Conservation (phyloP, 2,797 vertebrate species). For the Columba guinea region DNA sequence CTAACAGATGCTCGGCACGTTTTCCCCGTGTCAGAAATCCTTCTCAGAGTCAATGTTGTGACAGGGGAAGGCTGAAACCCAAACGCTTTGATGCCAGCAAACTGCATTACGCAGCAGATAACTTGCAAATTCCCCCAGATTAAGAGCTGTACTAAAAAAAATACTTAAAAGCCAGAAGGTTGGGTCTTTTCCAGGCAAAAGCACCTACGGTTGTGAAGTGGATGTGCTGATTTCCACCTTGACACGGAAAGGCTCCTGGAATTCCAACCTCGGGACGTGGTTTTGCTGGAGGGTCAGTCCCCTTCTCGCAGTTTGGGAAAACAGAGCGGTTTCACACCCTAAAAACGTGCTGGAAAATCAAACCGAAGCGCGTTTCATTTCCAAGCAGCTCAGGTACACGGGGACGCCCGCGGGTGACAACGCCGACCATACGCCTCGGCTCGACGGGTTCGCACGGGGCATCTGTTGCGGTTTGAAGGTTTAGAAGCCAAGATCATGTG, state of each 20-base stretch:
- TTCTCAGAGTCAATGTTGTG: background rate
- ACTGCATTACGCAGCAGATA: background rate
- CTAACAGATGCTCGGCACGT: background rate
- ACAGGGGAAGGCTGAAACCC: conserved; percentile 38
- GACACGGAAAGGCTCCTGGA: accelerated
- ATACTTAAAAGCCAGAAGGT: background rate
- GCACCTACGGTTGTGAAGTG: background rate
- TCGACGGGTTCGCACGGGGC: background rate
- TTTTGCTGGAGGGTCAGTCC: background rate
- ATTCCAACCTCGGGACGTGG: background rate
- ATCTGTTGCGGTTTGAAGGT: background rate
- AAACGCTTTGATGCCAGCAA: conserved; percentile 31
- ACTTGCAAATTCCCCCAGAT: background rate
- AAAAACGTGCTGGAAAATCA: background rate
- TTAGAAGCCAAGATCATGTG: background rate
- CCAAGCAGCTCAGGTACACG: background rate
- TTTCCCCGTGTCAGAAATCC: background rate
- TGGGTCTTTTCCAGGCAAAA: background rate
- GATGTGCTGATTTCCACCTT: background rate
- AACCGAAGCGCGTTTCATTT: background rate
- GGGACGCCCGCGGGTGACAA: background rate
- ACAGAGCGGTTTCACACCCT: background rate
- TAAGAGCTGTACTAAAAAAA: background rate
- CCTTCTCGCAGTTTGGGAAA: accelerated
- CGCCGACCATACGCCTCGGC: accelerated